phyloP scores from a whole-genome alignment of 1,140 invertebrate genomes.

The Caligus rogercresseyi region DNA sequence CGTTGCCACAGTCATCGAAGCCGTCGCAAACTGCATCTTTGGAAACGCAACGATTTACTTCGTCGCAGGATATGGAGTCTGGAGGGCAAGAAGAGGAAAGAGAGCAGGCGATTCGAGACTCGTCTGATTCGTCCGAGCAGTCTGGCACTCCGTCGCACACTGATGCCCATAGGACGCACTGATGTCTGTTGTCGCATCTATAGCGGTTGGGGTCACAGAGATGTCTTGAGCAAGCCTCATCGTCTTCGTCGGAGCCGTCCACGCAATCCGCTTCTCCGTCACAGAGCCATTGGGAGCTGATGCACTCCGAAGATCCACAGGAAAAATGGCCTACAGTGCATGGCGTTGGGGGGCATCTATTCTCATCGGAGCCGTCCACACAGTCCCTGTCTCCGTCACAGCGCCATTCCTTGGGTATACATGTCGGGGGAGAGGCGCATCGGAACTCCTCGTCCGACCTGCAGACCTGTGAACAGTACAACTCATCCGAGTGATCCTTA shows the following conservation, averaged over 20 bases:
- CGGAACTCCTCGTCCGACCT: slow-evolving; percentile 42
- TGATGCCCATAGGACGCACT: slow-evolving; percentile 15
- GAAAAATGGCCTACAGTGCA: slow-evolving; percentile 21
- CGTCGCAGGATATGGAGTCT: slow-evolving; percentile 22
- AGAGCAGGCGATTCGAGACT: slow-evolving; percentile 27
- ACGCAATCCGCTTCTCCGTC: slow-evolving; percentile 59
- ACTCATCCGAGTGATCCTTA: slow-evolving; percentile 57
- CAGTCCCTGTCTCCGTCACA: slow-evolving; percentile 46
- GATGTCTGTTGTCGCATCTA: slow-evolving; percentile 1
- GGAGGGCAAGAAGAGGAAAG: slow-evolving; percentile 27
- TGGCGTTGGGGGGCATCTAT: slow-evolving; percentile 28
- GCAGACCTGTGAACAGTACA: slow-evolving; percentile 39
- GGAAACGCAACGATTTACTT: slow-evolving; percentile 21
- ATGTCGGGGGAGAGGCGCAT: slow-evolving; percentile 30
- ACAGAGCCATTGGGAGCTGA: slow-evolving; percentile 43
- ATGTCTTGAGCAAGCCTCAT: slow-evolving; percentile 13
- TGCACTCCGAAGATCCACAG: slow-evolving; percentile 18
- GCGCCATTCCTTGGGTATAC: slow-evolving; percentile 36
- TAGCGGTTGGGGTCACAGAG: slow-evolving; percentile 1
- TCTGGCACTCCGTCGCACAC: slow-evolving; percentile 29
- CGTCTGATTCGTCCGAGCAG: slow-evolving; percentile 30
- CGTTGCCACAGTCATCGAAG: slow-evolving; percentile 31
- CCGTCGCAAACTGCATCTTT: slow-evolving; percentile 30
- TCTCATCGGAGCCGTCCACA: slow-evolving; percentile 34
- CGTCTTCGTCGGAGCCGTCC: slow-evolving; percentile 32